phyloP scores from a whole-genome alignment of 2,888 invertebrate genomes.

The Magallana nippona region DNA sequence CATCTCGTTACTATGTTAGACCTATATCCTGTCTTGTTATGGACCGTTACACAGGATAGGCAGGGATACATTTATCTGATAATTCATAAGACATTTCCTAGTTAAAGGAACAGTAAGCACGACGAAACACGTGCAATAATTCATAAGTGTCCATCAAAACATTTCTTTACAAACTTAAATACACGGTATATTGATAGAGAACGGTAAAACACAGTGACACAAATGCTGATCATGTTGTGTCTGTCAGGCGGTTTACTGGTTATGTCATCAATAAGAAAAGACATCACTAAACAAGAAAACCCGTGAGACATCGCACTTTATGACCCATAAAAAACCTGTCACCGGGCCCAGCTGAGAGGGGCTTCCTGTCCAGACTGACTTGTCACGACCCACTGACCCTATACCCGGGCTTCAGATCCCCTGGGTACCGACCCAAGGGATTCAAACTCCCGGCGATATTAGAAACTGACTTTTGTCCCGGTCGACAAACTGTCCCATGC shows the following conservation, averaged over 20 bases:
- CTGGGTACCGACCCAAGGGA: background rate
- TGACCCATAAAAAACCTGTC: constrained; percentile 2
- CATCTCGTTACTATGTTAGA: too few species aligned
- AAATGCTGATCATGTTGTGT: too few species aligned
- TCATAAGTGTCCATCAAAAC: background rate
- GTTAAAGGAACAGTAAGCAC: background rate
- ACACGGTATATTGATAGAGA: background rate
- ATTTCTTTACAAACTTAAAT: background rate
- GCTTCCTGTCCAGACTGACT: constrained; percentile 3
- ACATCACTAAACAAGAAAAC: background rate
- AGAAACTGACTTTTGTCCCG: background rate
- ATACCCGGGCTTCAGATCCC: background rate
- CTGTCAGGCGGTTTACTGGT: too few species aligned
- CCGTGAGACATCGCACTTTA: constrained; percentile 16
- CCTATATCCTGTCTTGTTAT: too few species aligned
- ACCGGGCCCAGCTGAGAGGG: background rate
- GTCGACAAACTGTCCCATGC: background rate
- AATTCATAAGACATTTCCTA: constrained; percentile 24
- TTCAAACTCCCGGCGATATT: background rate
- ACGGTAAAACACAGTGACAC: too few species aligned
- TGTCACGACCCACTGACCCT: background rate
- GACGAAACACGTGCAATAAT: background rate
- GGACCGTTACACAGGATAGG: background rate
- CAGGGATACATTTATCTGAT: background rate
- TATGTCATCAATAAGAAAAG: background rate